These are phyloP conservation scores for Peromyscus nudipes DNA, from an alignment of 2,797 vertebrate species.

Conservation along the genomic window DNA sequence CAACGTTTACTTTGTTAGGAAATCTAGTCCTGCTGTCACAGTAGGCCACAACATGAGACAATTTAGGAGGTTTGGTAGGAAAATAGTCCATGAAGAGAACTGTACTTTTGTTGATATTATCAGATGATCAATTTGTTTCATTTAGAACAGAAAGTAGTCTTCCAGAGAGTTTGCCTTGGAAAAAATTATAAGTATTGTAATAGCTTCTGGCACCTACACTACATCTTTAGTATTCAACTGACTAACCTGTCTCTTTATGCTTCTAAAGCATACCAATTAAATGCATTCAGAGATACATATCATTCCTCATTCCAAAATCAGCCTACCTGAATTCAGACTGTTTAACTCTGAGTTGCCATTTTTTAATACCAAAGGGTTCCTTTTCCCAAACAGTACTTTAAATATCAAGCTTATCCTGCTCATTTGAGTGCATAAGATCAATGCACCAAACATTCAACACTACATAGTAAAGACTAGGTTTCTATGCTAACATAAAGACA, in stretches of 20 bases:
- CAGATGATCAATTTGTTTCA: neutral
- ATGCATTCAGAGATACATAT: conserved; percentile 68
- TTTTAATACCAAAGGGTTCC: conserved; percentile 70
- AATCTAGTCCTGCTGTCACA: neutral
- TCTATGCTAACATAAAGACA: conserved; percentile 62
- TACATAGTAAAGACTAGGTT: conserved; percentile 29
- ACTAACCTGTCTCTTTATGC: conserved; percentile 64
- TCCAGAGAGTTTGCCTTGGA: conserved; percentile 16
- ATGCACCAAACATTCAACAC: neutral
- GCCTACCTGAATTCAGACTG: conserved; percentile 74
- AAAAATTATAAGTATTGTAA: conserved; percentile 39
- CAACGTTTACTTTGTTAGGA: neutral
- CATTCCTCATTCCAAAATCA: conserved; percentile 60
- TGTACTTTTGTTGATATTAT: neutral
- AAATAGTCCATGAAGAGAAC: conserved; percentile 12
- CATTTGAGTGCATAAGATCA: conserved; percentile 39
- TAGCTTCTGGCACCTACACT: neutral
- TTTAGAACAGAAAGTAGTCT: neutral
- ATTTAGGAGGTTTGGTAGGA: neutral
- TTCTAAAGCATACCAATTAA: conserved; percentile 54
- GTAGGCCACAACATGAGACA: neutral
- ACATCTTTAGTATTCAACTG: neutral
- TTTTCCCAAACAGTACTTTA: conserved; percentile 64
- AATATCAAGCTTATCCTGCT: neutral
- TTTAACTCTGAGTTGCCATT: conserved; percentile 64